Conservation (phyloP, 2,797 vertebrate species). For the Pelodytes ibericus region DNA sequence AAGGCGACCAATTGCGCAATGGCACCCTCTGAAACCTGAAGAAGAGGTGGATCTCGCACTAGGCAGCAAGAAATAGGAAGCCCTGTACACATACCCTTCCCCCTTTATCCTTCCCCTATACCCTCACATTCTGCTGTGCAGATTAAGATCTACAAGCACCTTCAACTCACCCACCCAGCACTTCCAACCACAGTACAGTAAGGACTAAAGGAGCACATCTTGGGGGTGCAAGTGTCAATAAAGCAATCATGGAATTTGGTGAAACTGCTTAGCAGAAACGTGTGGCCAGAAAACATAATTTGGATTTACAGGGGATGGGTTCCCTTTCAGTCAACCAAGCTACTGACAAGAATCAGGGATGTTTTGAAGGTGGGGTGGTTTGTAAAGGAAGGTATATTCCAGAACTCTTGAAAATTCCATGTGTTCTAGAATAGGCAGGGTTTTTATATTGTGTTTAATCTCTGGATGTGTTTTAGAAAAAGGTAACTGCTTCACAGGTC, state of each 20-base stretch:
- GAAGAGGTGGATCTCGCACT: conserved; percentile 94
- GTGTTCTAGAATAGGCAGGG: not conserved
- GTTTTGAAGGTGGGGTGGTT: not conserved
- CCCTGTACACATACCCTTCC: not conserved
- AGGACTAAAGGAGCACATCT: conserved; percentile 31
- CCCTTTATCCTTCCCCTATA: not conserved
- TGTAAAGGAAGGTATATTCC: not conserved
- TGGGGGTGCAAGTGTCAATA: conserved; percentile 5
- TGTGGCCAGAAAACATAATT: not conserved
- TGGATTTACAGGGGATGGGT: not conserved
- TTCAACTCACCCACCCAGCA: conserved; percentile 36
- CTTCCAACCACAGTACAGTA: conserved; percentile 23
- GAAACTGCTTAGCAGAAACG: not conserved
- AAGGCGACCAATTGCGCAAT: conserved; percentile 94
- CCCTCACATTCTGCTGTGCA: conserved; percentile 52
- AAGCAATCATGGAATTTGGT: not conserved
- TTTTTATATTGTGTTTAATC: conserved; percentile 2
- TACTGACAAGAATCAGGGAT: not conserved
- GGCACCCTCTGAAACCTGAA: conserved; percentile 96
- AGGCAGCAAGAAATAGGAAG: conserved; percentile 86
- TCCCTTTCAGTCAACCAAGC: conserved; percentile 1
- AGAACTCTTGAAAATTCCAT: not conserved
- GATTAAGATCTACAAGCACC: conserved; percentile 40
- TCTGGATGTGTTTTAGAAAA: not conserved
- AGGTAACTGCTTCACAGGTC: conserved; percentile 10